These are phyloP conservation scores for Dicrurus megarhynchus DNA, from an alignment of 2,113 vertebrate species.

Conservation along the genomic window DNA sequence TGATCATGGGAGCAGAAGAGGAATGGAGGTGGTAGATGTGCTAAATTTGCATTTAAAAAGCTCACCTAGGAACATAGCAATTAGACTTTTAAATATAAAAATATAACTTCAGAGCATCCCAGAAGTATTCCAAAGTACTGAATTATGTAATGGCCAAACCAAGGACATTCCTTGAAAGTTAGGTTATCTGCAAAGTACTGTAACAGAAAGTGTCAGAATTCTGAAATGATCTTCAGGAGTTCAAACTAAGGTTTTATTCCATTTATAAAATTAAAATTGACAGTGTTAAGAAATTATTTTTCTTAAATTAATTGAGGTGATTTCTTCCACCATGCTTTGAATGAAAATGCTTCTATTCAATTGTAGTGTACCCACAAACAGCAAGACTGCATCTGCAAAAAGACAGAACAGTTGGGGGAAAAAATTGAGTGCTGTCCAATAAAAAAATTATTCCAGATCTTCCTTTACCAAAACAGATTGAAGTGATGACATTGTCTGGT, in stretches of 20 bases:
- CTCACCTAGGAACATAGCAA: conserved; percentile 58
- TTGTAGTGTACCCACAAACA: background rate
- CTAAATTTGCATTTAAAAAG: conserved; percentile 64
- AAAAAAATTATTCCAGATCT: background rate
- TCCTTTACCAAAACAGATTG: background rate
- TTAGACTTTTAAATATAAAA: conserved; percentile 67
- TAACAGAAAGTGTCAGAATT: background rate
- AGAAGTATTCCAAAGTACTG: conserved; percentile 51
- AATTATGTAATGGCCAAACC: conserved; percentile 55
- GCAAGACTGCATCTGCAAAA: background rate
- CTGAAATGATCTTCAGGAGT: background rate
- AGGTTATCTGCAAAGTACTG: background rate
- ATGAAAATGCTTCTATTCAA: background rate
- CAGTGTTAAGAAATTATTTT: background rate
- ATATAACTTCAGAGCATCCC: conserved; percentile 52
- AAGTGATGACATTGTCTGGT: background rate
- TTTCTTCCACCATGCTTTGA: background rate
- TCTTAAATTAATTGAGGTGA: background rate
- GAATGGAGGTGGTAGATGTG: conserved; percentile 49
- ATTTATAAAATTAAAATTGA: background rate
- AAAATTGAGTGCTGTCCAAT: background rate
- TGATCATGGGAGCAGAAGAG: conserved; percentile 49
- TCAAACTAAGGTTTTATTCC: background rate
- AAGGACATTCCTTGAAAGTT: conserved; percentile 55
- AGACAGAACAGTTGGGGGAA: background rate